Evolutionary conservation across 2,113 vertebrate genomes (phyloP), one percentile per base, ranked within the genome.

Genomic region (Melanocharis versteri): DNA sequence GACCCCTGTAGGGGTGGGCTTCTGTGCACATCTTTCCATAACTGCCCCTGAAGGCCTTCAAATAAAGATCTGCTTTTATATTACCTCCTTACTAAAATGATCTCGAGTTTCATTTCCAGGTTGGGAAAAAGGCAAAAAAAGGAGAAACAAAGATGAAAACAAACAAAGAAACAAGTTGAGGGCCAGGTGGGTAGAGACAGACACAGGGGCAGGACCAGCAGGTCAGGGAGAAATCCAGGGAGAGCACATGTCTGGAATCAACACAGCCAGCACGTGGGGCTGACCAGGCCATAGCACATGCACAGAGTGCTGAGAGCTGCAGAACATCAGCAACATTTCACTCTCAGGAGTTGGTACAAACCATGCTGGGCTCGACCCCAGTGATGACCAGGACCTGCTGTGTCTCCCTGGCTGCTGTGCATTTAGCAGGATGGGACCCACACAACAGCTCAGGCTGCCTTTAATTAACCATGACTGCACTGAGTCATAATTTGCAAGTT

Each of bases 381-480:
- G 30, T 4, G 45, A 53, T 16, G 33, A 44, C 13, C 44, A 48
- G 30, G 40, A 27, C 31, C 40, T n/a, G 47, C 27, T 31, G 53
- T 2, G 9, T 9, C 42, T 56, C 42, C 57, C n/a, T 45, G 19
- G 19, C 37, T 57, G 68, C 51, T 48, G 31, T 10, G 35, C 31
- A 10, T 15, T 42, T 8, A 11, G 20, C 21, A 54, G 50, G 44
- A 50, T 1, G 47, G 37, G n/a, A 6, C 31, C 16, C 6, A 1
- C 42, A 50, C 15, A 33, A 17, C 58, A 86, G 68, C 66, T 80
- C 58, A 33, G 45, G 33, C 79, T 81, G 81, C 64, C 39, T 85
- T 77, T 82, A 83, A 95, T 91, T 71, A 89, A 87, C 53, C 14
- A 15, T 44, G 79, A 58, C 15, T 77, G 47, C 68, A 26, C 40